phyloP scores from a whole-genome alignment of 2,888 invertebrate genomes.

The Acleris laterana region DNA sequence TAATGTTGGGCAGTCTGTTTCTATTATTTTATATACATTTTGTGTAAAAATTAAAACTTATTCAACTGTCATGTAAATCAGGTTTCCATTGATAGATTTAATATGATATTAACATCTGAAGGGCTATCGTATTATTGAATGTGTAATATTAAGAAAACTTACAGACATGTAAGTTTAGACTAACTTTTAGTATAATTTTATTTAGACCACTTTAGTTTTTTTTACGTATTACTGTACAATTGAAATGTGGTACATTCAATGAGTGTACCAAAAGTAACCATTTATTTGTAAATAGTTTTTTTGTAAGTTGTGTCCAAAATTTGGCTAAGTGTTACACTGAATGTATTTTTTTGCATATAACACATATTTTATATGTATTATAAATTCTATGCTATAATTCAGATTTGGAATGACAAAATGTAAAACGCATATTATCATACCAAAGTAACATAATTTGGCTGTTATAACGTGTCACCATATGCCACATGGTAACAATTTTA shows the following conservation, averaged over 20 bases:
- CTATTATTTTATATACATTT: slow-evolving; percentile 25
- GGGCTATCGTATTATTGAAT: slow-evolving; percentile 35
- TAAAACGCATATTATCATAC: slow-evolving; percentile 52
- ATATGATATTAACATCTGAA: slow-evolving; percentile 30
- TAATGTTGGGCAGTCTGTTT: slow-evolving; percentile 21
- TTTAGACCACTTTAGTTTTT: slow-evolving; percentile 28
- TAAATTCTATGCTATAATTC: slow-evolving; percentile 23
- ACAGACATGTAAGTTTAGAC: slow-evolving; percentile 30
- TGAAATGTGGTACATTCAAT: slow-evolving; percentile 25
- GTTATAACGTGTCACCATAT: slow-evolving; percentile 50
- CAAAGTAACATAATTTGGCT: slow-evolving; percentile 64
- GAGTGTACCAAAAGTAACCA: slow-evolving; percentile 44
- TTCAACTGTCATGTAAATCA: slow-evolving; percentile 26
- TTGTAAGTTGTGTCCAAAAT: slow-evolving; percentile 37
- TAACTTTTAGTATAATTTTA: slow-evolving; percentile 30
- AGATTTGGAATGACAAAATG: slow-evolving; percentile 38
- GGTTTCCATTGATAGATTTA: slow-evolving; percentile 30
- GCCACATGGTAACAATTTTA: slow-evolving; percentile 54
- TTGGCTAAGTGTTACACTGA: slow-evolving; percentile 39
- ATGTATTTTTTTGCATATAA: slow-evolving; percentile 26
- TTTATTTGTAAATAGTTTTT: slow-evolving; percentile 51
- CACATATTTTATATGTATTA: slow-evolving; percentile 11
- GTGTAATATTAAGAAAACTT: slow-evolving; percentile 30
- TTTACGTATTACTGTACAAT: slow-evolving; percentile 31
- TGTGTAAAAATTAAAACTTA: slow-evolving; percentile 21